Base-by-base conservation (phyloP, 2,113 vertebrate genomes). In the Columba livia region DNA sequence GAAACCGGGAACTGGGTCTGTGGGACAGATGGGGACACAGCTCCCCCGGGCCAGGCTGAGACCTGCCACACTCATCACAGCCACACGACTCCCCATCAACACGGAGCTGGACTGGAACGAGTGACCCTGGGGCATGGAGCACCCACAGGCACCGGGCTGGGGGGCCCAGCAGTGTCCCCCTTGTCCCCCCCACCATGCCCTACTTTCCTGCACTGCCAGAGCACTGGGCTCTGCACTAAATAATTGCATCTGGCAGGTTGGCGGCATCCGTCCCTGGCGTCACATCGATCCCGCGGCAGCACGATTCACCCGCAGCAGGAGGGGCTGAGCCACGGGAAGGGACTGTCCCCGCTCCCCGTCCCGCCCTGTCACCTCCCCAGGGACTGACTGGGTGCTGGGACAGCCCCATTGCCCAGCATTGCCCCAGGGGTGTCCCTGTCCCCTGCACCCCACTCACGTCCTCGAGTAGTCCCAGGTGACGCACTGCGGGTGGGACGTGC, bases 401-500 rank as follows among this genome's bases (percentile, higher is more conserved):
- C 64, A 70, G 32, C 77, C 47, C 77, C 15, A 2, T 5, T 3
- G 7, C 81, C 38, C 6, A 0, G 47, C 74, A 40, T 2, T 3
- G 64, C 62, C 12, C 42, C 42, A 44, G 2, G 19, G 29, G 28
- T 12, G 73, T 7, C 92, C 58, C 66, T 15, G 17, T 32, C 32
- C 34, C 62, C 44, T 3, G 14, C 5, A 10, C 60, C 58, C 50
- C 47, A 97, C 99, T 99, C 98, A 99, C 99, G 93, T 98, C 98
- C 98, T 99, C 56, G 98, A 97, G 95, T 99, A 99, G 97, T 99
- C 99, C 99, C 99, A 99, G 96, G 99, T 98, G 93, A 99, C 98
- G 9, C 99, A 99, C 91, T 98, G 99, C 62, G 99, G 98, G 94
- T 99, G 98, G 11, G 99, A 99, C 48, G 99, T 99, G 94, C 99